A percentile compares a stretch with the other conserved stretches of the same genome.
Conservation (phyloP, 2,113 vertebrate species). For the Stigmatopora nigra region DNA sequence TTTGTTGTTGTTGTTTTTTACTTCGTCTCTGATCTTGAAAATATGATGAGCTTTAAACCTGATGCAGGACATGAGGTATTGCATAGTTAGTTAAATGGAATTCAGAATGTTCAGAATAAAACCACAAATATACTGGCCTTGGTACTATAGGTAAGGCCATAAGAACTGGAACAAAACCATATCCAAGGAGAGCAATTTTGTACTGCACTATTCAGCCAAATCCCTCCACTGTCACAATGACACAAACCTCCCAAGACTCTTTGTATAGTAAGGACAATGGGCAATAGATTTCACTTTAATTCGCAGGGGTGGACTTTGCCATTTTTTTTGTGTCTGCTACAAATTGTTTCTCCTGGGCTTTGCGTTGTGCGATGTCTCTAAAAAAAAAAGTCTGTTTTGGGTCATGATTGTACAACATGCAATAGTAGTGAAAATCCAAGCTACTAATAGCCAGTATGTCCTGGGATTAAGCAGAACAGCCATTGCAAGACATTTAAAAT, state of each 20-base stretch:
- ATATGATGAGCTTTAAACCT: background rate
- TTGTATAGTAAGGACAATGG: slow-evolving; percentile 1
- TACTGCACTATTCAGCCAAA: background rate
- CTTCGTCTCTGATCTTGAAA: background rate
- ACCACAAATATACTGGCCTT: background rate
- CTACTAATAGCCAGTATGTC: no score
- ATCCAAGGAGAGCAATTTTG: slow-evolving; percentile 1
- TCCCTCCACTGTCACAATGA: background rate
- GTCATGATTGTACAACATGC: no score
- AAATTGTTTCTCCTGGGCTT: slow-evolving; percentile 3
- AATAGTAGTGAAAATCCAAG: no score
- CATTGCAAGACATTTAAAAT: no score
- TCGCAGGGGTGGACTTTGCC: background rate
- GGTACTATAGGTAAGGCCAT: background rate
- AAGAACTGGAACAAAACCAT: background rate
- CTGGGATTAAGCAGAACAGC: no score
- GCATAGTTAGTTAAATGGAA: background rate
- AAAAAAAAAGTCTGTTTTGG: background rate
- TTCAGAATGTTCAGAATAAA: background rate
- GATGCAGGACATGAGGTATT: background rate
- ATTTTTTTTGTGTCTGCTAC: background rate
- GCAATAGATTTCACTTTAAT: slow-evolving; percentile 1
- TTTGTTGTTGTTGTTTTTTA: background rate
- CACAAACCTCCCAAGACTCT: background rate
- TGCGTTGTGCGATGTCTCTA: background rate